Percentiles rank a stretch among this genome's conserved stretches.
These are phyloP conservation scores for Drosophila lutescens DNA, from an alignment of 2,888 invertebrate species.

Conservation along the genomic window DNA sequence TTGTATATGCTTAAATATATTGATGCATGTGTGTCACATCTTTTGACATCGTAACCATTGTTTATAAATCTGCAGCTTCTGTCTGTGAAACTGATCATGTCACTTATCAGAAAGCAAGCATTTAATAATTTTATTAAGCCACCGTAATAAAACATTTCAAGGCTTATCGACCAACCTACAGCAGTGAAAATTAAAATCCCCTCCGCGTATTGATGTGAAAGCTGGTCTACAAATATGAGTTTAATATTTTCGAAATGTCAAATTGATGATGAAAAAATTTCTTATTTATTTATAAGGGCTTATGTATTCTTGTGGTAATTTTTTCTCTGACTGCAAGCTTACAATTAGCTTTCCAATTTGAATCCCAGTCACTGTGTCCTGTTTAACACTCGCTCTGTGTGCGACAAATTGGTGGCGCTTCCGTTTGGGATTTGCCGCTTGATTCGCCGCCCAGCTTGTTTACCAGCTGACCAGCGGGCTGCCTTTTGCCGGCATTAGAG, in stretches of 20 bases:
- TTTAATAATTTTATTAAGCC: neutral
- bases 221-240: neutral
- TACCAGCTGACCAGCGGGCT: slow-evolving; percentile 36
- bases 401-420: slow-evolving; percentile 68
- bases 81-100: neutral
- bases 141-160: neutral
- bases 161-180: neutral
- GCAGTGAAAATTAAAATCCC: neutral
- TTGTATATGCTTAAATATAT: neutral
- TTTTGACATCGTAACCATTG: neutral
- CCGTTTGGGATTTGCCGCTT: slow-evolving; percentile 64
- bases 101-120: neutral
- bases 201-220: too few relatives aligned
- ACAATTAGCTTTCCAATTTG: slow-evolving; percentile 13
- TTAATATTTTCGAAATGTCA: neutral
- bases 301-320: neutral
- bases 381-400: slow-evolving; percentile 11
- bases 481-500: slow-evolving; percentile 35
- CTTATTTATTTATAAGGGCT: too few relatives aligned
- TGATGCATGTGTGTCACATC: too few relatives aligned
- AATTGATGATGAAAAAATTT: neutral
- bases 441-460: slow-evolving; percentile 55
- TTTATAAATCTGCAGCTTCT: neutral
- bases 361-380: slow-evolving; percentile 15
- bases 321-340: slow-evolving; percentile 6